These are phyloP conservation scores for Stramonita haemastoma DNA, from an alignment of 2,888 invertebrate species.

Conservation along the genomic window DNA sequence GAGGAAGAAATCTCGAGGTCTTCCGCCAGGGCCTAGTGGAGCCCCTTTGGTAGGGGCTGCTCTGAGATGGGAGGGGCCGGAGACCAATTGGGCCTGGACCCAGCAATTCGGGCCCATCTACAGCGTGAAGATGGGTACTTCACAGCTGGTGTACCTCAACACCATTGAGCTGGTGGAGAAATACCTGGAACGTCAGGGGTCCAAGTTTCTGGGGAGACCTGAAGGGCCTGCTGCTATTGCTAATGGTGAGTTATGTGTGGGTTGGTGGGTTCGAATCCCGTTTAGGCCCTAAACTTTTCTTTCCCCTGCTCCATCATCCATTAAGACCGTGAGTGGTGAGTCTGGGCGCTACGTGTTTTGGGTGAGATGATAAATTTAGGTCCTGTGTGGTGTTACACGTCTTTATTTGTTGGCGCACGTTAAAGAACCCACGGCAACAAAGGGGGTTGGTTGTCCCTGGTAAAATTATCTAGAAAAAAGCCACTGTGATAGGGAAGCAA, in stretches of 20 bases:
- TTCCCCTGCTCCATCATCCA: too few relatives aligned
- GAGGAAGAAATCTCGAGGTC: neutral
- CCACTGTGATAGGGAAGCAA: too few relatives aligned
- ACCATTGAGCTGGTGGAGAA: slow-evolving; percentile 47
- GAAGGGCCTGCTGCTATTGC: slow-evolving; percentile 51
- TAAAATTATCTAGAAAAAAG: too few relatives aligned
- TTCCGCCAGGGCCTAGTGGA: slow-evolving; percentile 47
- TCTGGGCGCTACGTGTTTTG: too few relatives aligned
- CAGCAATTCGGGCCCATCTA: slow-evolving; percentile 48
- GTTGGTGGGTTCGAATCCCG: too few relatives aligned
- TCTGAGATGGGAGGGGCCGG: slow-evolving; percentile 48
- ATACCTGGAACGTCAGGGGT: slow-evolving; percentile 47
- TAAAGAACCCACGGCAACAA: too few relatives aligned
- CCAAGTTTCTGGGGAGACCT: slow-evolving; percentile 47
- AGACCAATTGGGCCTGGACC: slow-evolving; percentile 50
- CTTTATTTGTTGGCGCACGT: too few relatives aligned
- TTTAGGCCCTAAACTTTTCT: too few relatives aligned
- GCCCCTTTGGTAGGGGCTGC: slow-evolving; percentile 47
- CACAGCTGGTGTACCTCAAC: slow-evolving; percentile 50
- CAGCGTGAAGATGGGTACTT: slow-evolving; percentile 47
- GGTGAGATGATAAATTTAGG: too few relatives aligned
- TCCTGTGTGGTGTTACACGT: too few relatives aligned
- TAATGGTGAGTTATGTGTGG: slow-evolving; percentile 47
- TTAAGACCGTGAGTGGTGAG: too few relatives aligned
- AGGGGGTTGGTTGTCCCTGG: too few relatives aligned